Evolutionary conservation across 2,888 invertebrate genomes (phyloP).

Genomic region (Cremastinae sp.): DNA sequence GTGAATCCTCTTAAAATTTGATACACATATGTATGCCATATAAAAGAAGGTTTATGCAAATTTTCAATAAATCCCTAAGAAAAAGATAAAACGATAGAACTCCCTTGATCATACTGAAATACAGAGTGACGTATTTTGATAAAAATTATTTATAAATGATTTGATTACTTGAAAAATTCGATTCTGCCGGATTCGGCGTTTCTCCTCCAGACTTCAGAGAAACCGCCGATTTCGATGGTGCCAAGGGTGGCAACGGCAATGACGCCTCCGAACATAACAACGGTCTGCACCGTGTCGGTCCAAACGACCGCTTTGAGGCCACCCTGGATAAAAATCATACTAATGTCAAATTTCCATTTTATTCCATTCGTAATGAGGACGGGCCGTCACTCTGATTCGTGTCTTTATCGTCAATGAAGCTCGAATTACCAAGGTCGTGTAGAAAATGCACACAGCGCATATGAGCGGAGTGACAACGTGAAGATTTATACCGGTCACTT

Average conservation of each 20-base stretch:
- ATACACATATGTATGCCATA: too few relatives aligned
- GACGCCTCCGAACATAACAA: constrained; percentile 88
- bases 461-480: constrained; percentile 90
- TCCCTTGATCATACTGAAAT: too few relatives aligned
- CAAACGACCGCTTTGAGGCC: constrained; percentile 91
- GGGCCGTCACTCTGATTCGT: constrained; percentile 17
- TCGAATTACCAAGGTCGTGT: constrained; percentile 91
- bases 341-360: constrained; percentile 2
- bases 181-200: constrained; percentile 85
- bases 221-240: constrained; percentile 85
- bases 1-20: too few relatives aligned
- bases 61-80: too few relatives aligned
- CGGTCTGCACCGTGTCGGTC: constrained; percentile 89
- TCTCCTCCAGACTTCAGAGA: constrained; percentile 84
- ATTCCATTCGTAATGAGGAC: not conserved
- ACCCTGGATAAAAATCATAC: constrained; percentile 82
- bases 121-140: too few relatives aligned
- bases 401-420: constrained; percentile 37
- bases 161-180: constrained; percentile 87
- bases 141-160: too few relatives aligned
- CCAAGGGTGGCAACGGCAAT: constrained; percentile 86
- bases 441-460: constrained; percentile 94
- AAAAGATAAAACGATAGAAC: too few relatives aligned
- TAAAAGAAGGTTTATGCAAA: too few relatives aligned
- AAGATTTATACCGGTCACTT: constrained; percentile 91